Conservation (phyloP, 2,888 invertebrate genomes). For the Coleophora flavipennella region DNA sequence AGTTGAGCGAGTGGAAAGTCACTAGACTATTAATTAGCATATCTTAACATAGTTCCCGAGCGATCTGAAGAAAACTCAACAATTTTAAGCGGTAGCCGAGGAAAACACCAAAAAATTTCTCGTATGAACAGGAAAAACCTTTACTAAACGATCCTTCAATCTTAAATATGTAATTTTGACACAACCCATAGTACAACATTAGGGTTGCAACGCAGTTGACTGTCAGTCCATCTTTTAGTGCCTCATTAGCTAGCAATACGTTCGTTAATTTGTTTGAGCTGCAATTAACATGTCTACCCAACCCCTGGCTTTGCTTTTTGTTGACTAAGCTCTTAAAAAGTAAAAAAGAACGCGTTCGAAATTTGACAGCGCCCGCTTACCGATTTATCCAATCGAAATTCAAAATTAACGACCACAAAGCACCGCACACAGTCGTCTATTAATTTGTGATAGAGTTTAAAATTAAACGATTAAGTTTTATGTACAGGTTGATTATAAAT, state of each 20-base stretch:
- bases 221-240: slow-evolving; percentile 25
- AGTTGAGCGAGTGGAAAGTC: no score
- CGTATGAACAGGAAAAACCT: no score
- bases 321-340: slow-evolving; percentile 27
- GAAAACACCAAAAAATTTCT: no score
- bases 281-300: slow-evolving; percentile 61
- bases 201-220: not conserved
- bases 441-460: not conserved
- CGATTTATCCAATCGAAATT: slow-evolving; percentile 12
- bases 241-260: slow-evolving; percentile 58
- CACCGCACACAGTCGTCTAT: not conserved
- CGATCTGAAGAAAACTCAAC: no score
- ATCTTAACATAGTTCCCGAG: no score
- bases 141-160: no score
- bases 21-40: no score
- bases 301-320: slow-evolving; percentile 37
- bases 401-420: not conserved
- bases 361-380: slow-evolving; percentile 32
- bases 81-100: no score
- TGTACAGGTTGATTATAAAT: not conserved
- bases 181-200: no score
- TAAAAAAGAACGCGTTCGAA: slow-evolving; percentile 19
- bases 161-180: no score
- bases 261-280: slow-evolving; percentile 63
- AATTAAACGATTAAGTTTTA: not conserved